Evolutionary conservation across 2,797 vertebrate species (phyloP), one percentile per base, ranked within the genome.

Genomic region (Eospalax fontanierii): DNA sequence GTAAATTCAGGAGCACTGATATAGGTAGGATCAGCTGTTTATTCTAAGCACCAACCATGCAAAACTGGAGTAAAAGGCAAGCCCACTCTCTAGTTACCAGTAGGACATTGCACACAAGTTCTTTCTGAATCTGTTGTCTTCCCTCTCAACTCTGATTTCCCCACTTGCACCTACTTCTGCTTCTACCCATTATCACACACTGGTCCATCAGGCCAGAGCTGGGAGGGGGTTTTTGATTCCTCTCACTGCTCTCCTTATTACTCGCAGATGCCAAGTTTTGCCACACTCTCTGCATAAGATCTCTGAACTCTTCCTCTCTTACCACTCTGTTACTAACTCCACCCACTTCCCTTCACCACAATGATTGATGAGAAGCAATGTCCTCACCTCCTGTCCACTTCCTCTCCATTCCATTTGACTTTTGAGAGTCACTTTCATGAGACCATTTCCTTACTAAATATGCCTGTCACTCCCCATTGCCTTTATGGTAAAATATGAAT

Each of bases 401-500:
- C 50, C 38, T 21, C 26, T 71, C 59, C 9, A 22, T 61, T n/a
- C 24, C 16, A 54, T 43, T 63, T 46, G 54, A 86, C 30, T 19
- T 68, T 91, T 50, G 16, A 91, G 38, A 90, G 74, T 2, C 63
- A 83, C 38, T 68, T 74, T 91, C 30, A 87, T 4, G 22, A 30
- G 63, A 66, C 50, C 40, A 59, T n/a, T 54, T 61, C n/a, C 24
- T 2, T 10, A 5, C 1, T 43, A 35, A 84, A 63, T 63, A 33
- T 33, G 54, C 38, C 22, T 54, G 2, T n/a, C 35, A 74, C 46
- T 87, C 33, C 26, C 40, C 50, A 40, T 22, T 73, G 40, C 38
- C 65, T 91, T 89, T 74, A 54, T 43, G 11, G n/a, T 50, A 89
- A 96, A 79, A 63, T 57, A 21, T 79, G 35, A 82, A 74, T 74